Conservation (phyloP, 2,113 vertebrate genomes). For the Odobenus rosmarus region DNA sequence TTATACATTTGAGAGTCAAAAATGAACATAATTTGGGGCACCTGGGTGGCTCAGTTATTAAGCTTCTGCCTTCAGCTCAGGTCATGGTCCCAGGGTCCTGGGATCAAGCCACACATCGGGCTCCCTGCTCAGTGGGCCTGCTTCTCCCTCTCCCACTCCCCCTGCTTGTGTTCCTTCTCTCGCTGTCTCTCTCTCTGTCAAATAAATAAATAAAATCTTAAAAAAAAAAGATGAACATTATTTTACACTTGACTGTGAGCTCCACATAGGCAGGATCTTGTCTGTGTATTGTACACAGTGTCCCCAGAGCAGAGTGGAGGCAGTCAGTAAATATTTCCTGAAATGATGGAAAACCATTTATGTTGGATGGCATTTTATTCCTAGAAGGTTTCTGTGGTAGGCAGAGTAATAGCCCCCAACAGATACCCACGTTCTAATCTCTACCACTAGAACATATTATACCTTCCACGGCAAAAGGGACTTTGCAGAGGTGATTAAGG, state of each 20-base stretch:
- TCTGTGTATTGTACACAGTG: no score
- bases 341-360: background rate
- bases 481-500: background rate
- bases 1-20: background rate
- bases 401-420: background rate
- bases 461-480: background rate
- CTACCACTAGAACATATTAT: background rate
- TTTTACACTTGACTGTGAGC: background rate
- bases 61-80: no score
- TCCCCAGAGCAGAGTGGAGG: background rate
- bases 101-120: no score
- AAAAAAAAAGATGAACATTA: background rate
- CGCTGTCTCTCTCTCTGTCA: no score
- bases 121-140: no score
- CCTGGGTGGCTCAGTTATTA: no score
- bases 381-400: background rate
- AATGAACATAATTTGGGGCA: background rate
- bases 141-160: no score
- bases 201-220: no score
- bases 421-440: background rate
- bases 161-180: no score
- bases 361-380: background rate
- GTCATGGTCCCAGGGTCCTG: no score
- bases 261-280: fast-evolving
- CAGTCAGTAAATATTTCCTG: background rate